Base-by-base conservation (phyloP, 2,113 vertebrate genomes). In the Patagioenas fasciata region DNA sequence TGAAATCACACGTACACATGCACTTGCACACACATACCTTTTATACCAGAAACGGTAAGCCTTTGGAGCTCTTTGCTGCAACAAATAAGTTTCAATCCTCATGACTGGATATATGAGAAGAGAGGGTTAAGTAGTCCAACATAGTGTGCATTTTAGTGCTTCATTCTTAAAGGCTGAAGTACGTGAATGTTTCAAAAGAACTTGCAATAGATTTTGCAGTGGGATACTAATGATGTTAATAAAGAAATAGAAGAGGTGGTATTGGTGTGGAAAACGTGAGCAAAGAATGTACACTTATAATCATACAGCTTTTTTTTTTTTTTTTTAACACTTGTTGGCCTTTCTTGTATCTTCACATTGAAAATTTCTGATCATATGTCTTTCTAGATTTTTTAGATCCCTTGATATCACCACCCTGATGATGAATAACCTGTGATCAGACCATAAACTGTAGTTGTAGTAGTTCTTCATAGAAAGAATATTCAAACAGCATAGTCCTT, bases 251-350 rank as follows among this genome's bases (percentile, higher is more conserved):
- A 40, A 40, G 34, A 58, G 25, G 4, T 67, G 9, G 5, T 21
- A 40, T 9, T 64, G 21, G 1, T 54, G 19, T 54, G 50, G 42
- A 65, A 75, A 70, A 65, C 50, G 2, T 12, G 6, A 74, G 7
- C 18, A 70, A 84, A 14, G 4, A 65, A 65, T n/a, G 2, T n/a
- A 23, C 31, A 29, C 11, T 40, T 75, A 16, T 5, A 15, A 65
- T 4, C 23, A 31, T 36, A 36, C 3, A 56, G 0, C 3, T n/a
- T n/a, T n/a, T n/a, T n/a, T n/a, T n/a, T n/a, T n/a, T 31, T 11
- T 1, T 65, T 65, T 93, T 85, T 47, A 57, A 32, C 0, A 20
- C 8, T 3, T 51, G 1, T 23, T 56, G 24, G 18, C 7, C 17
- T 78, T 56, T 88, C 40, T 54, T 66, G 47, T 8, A 36, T 75